Evolutionary conservation across 2,888 invertebrate species (phyloP).

Genomic region (Chorisops tibialis): DNA sequence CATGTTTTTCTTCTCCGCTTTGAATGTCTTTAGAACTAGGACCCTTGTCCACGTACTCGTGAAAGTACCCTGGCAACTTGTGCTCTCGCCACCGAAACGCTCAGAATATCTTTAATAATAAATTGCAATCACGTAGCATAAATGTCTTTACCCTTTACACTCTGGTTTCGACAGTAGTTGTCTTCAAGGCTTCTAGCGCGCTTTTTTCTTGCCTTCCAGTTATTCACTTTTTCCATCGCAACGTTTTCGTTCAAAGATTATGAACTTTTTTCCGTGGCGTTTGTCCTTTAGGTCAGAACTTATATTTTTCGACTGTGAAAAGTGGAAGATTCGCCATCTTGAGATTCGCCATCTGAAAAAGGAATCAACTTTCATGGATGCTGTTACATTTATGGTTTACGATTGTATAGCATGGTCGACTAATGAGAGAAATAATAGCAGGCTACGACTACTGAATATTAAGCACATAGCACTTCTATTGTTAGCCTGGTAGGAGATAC

Average conservation of each 20-base stretch:
- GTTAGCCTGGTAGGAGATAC: slow-evolving; percentile 17
- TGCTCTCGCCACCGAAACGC: slow-evolving; percentile 5
- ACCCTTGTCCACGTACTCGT: slow-evolving; percentile 16
- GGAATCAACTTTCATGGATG: slow-evolving; percentile 24
- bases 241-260: slow-evolving; percentile 10
- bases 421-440: slow-evolving; percentile 26
- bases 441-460: slow-evolving; percentile 22
- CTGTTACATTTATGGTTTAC: slow-evolving; percentile 25
- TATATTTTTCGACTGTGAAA: slow-evolving; percentile 15
- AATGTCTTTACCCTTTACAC: slow-evolving; percentile 29
- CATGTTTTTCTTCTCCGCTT: background rate
- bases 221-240: slow-evolving; percentile 7
- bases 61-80: slow-evolving; percentile 1
- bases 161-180: slow-evolving; percentile 15
- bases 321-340: no score
- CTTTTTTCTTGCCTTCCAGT: slow-evolving; percentile 11
- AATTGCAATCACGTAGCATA: slow-evolving; percentile 29
- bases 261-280: slow-evolving; percentile 19
- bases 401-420: slow-evolving; percentile 19
- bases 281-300: slow-evolving; percentile 23
- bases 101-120: slow-evolving; percentile 27
- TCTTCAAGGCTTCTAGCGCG: slow-evolving; percentile 9
- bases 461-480: slow-evolving; percentile 15
- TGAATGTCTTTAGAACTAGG: slow-evolving; percentile 15
- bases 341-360: background rate